Evolutionary conservation across 1,140 invertebrate genomes (phyloP).

Genomic region (Delia radicum): DNA sequence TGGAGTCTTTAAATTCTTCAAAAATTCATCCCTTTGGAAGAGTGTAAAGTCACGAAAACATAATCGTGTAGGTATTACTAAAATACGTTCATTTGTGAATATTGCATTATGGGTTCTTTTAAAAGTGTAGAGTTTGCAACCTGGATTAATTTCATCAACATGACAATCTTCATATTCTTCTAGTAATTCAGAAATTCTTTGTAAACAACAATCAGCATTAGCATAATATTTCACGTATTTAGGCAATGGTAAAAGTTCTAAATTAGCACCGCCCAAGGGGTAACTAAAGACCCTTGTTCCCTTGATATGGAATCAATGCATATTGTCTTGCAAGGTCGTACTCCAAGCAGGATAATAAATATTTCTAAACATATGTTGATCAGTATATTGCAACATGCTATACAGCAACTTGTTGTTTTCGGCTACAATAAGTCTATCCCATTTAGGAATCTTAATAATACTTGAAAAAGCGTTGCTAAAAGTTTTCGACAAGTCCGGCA

Average conservation of each 20-base stretch:
- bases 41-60: constrained; percentile 50
- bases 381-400: constrained; percentile 10
- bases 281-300: too few relatives aligned
- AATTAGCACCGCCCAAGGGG: too few relatives aligned
- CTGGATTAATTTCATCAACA: constrained; percentile 35
- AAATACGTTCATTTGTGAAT: constrained; percentile 36
- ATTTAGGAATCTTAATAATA: constrained; percentile 39
- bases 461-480: constrained; percentile 34
- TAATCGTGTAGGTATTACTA: constrained; percentile 38
- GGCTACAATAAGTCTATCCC: constrained; percentile 40
- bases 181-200: constrained; percentile 37
- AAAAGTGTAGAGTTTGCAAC: constrained; percentile 38
- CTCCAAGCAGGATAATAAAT: not conserved
- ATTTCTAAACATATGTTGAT: not conserved
- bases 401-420: constrained; percentile 34
- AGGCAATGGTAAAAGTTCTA: constrained; percentile 32
- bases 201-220: constrained; percentile 39
- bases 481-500: too few relatives aligned
- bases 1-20: constrained; percentile 37
- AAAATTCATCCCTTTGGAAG: constrained; percentile 41
- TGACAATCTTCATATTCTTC: constrained; percentile 36
- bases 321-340: not conserved
- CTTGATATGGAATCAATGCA: not conserved
- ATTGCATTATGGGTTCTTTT: constrained; percentile 35
- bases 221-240: constrained; percentile 40